Percentiles rank a stretch among this genome's conserved stretches.
These are phyloP conservation scores for Antechinus stuartii DNA, from an alignment of 2,113 vertebrate species.

Conservation along the genomic window DNA sequence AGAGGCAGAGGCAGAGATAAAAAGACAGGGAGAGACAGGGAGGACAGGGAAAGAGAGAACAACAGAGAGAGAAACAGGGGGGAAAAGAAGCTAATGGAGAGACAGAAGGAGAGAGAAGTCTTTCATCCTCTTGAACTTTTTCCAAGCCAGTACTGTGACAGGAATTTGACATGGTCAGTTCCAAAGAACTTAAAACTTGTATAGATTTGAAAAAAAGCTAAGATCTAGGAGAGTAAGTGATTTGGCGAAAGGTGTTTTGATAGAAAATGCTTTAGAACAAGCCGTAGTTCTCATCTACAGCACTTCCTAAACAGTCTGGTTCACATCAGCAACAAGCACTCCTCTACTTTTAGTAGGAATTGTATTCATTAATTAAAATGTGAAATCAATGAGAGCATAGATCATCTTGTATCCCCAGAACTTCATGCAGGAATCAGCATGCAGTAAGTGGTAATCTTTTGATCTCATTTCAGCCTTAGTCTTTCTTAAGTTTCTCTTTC, in stretches of 20 bases:
- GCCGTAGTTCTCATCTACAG: neutral
- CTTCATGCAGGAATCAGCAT: neutral
- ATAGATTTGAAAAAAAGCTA: neutral
- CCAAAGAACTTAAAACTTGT: neutral
- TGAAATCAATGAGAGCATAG: neutral
- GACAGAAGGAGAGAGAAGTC: too few relatives aligned
- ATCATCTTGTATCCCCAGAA: too few relatives aligned
- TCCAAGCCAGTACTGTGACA: neutral
- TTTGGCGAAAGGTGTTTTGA: neutral
- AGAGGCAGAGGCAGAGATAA: too few relatives aligned
- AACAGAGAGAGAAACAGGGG: too few relatives aligned
- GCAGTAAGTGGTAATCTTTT: too few relatives aligned
- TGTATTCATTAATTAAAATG: neutral
- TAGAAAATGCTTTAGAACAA: neutral
- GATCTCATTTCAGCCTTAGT: too few relatives aligned
- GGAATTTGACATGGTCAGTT: neutral
- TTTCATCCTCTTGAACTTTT: too few relatives aligned
- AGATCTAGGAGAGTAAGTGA: neutral
- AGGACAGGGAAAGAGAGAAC: too few relatives aligned
- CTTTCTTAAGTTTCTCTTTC: neutral
- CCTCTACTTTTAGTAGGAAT: neutral
- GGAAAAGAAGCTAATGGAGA: too few relatives aligned
- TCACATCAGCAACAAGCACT: neutral
- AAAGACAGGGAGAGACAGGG: too few relatives aligned
- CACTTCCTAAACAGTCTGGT: neutral